A percentile compares a stretch with the other conserved stretches of the same genome.
Evolutionary conservation across 1,140 invertebrate genomes (phyloP).

Genomic region (Panagrolaimus sp.): DNA sequence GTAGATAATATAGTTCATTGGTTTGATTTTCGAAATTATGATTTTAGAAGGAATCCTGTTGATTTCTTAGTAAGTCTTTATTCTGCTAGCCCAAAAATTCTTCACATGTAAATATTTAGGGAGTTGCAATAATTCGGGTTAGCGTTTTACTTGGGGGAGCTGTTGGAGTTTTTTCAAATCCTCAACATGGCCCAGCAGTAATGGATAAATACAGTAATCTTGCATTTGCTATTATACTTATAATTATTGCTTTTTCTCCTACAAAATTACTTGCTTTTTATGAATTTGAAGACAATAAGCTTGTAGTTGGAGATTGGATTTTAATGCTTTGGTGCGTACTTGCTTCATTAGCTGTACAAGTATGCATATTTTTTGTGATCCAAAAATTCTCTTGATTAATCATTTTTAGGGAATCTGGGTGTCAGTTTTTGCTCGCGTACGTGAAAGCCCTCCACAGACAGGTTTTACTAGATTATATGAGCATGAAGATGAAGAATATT

Average conservation of each 20-base stretch:
- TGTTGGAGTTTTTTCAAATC: slow-evolving; percentile 53
- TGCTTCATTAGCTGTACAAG: slow-evolving; percentile 48
- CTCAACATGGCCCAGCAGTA: slow-evolving; percentile 42
- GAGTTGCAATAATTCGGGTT: slow-evolving; percentile 45
- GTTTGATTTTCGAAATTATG: slow-evolving; percentile 53
- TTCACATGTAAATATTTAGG: slow-evolving; percentile 32
- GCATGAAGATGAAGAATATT: slow-evolving; percentile 34
- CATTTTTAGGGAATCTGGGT: slow-evolving; percentile 45
- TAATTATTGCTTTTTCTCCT: slow-evolving; percentile 51
- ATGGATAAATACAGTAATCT: slow-evolving; percentile 45
- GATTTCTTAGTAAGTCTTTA: slow-evolving; percentile 49
- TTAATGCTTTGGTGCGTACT: slow-evolving; percentile 54
- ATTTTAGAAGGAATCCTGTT: slow-evolving; percentile 51
- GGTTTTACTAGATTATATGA: slow-evolving; percentile 18
- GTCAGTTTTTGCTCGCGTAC: slow-evolving; percentile 47
- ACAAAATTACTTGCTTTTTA: slow-evolving; percentile 55
- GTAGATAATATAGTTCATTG: slow-evolving; percentile 55
- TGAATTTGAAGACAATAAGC: slow-evolving; percentile 44
- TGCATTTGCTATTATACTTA: slow-evolving; percentile 31
- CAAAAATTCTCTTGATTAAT: slow-evolving; percentile 12
- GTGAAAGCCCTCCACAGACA: slow-evolving; percentile 26
- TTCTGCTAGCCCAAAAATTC: neutral
- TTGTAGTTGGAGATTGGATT: slow-evolving; percentile 53
- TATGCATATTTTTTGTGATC: slow-evolving; percentile 20
- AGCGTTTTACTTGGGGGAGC: slow-evolving; percentile 51